Evolutionary conservation across 2,113 vertebrate genomes (phyloP).

Genomic region (Strix uralensis): DNA sequence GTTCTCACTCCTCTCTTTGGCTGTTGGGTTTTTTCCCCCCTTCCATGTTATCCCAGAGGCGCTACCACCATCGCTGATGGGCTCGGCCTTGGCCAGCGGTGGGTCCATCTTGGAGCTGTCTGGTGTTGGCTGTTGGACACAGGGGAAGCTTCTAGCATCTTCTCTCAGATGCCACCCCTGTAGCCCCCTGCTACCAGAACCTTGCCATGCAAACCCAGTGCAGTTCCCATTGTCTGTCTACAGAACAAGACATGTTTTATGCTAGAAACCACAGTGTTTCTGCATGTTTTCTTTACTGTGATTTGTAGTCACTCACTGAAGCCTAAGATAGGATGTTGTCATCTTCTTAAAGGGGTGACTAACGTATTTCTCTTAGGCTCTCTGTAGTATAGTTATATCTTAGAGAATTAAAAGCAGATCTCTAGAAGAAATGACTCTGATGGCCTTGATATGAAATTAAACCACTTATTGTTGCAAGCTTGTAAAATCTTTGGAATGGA

Average conservation of each 20-base stretch:
- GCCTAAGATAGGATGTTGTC: neutral
- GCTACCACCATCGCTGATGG: too few relatives aligned
- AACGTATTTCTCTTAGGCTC: neutral
- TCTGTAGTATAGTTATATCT: neutral
- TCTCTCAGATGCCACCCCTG: neutral
- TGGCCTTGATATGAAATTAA: neutral
- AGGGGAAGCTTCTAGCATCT: too few relatives aligned
- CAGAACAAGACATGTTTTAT: neutral
- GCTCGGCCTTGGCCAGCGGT: too few relatives aligned
- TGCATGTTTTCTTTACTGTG: neutral
- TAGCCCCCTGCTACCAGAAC: neutral
- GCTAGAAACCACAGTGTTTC: neutral
- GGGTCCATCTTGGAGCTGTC: too few relatives aligned
- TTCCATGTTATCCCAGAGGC: too few relatives aligned
- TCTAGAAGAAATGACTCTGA: neutral
- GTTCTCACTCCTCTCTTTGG: too few relatives aligned
- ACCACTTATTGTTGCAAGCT: neutral
- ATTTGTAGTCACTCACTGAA: neutral
- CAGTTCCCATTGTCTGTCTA: neutral
- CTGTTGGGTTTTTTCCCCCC: too few relatives aligned
- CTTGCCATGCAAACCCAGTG: neutral
- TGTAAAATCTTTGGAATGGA: neutral
- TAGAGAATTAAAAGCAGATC: neutral
- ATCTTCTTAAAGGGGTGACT: neutral
- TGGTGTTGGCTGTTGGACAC: too few relatives aligned